These are phyloP conservation scores for crab-eating macaque (Macaca fascicularis) DNA, from an alignment of 2,113 vertebrate genomes.

Conservation along the genomic window T2T-MFA8v1.1 NC_088388.1:111375501-111376000, in stretches of 20 bases:
- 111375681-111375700: background rate
- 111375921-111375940: background rate
- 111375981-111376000: background rate
- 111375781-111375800: background rate
- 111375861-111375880: background rate
- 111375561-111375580: background rate
- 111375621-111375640: background rate
- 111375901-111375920: background rate
- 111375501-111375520: background rate
- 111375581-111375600: background rate
- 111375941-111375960: background rate
- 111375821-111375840: background rate
- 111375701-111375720: background rate
- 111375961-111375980: background rate
- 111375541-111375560: background rate
- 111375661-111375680: background rate
- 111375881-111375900: background rate
- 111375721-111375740: background rate
- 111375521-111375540: background rate
- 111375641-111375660: background rate
- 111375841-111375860: background rate
- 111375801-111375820: background rate
- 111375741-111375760: background rate
- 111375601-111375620: background rate
- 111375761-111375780: background rate